A percentile compares a stretch with the other conserved stretches of the same genome.
These are phyloP conservation scores for Rhopalosiphum nymphaeae DNA, from an alignment of 2,888 invertebrate genomes.

Conservation along the genomic window DNA sequence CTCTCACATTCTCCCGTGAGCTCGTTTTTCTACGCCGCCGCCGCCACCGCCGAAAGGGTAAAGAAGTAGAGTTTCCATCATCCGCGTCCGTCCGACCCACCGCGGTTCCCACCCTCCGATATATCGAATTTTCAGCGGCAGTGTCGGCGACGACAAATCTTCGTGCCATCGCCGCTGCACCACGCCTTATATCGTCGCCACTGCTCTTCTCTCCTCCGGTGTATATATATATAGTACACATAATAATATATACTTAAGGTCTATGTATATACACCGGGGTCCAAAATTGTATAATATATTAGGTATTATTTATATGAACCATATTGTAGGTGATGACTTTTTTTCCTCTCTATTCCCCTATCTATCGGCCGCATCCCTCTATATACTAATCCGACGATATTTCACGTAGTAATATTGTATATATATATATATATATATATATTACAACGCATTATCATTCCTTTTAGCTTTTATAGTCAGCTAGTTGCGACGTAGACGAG, in stretches of 20 bases:
- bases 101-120: not conserved
- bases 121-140: constrained; percentile 53
- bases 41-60: not conserved
- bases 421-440: not conserved
- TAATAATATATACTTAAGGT: not conserved
- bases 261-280: not conserved
- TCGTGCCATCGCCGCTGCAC: not conserved
- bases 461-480: not conserved
- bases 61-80: not conserved
- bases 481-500: not conserved
- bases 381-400: not conserved
- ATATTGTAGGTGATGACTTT: not conserved
- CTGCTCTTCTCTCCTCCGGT: not conserved
- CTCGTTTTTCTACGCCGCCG: no score
- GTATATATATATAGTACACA: not conserved
- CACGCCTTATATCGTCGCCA: not conserved
- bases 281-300: no score
- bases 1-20: not conserved
- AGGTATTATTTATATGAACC: not conserved
- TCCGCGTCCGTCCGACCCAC: not conserved
- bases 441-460: not conserved
- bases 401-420: not conserved
- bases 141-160: constrained; percentile 28
- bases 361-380: not conserved
- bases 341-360: not conserved